Evolutionary conservation across 2,113 vertebrate species (phyloP), one percentile per base, ranked within the genome.

Genomic region (Acanthochromis polyacanthus): DNA sequence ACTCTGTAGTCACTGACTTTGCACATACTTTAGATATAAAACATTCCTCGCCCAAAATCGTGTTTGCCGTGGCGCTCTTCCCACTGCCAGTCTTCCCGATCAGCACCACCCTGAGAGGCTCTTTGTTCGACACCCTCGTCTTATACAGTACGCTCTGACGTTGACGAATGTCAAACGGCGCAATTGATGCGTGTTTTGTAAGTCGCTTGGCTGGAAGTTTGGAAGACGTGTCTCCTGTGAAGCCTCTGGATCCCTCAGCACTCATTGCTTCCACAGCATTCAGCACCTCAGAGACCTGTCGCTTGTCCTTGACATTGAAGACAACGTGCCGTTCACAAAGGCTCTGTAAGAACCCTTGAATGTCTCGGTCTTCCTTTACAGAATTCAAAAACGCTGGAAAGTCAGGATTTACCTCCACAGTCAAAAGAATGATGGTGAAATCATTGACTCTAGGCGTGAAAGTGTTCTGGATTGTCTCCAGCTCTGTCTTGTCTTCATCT

Each of bases 51-150:
- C 30, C 52, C 7, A 88, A 17, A n/a, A 88, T 73, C 1, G 74
- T 81, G 65, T 85, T 85, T 46, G 45, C 83, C n/a, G 83, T 85
- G 0, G 83, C 64, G 63, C 86, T 80, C n/a, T 88, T 89, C 5
- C 84, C 89, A 57, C 22, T 56, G 4, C 83, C 83, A 30, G 83
- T 78, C 61, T 78, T 81, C 6, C 78, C 83, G 1, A 85, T 64
- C 64, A 85, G 46, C 58, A 81, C 78, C 19, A 85, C 60, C 36
- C 83, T 56, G 25, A 85, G 51, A 36, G 59, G 20, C 22, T 75
- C 75, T 83, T 14, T 38, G 15, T 5, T 43, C 55, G 50, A 62
- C 40, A 22, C 9, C 52, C 3, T 25, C 32, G 1, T 36, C 8
- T 8, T 8, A 10, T 2, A 1, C 6, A 36, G 7, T 36, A 9